These are phyloP conservation scores for Drosophila teissieri DNA, from an alignment of 1,140 invertebrate genomes.

Conservation along the genomic window DNA sequence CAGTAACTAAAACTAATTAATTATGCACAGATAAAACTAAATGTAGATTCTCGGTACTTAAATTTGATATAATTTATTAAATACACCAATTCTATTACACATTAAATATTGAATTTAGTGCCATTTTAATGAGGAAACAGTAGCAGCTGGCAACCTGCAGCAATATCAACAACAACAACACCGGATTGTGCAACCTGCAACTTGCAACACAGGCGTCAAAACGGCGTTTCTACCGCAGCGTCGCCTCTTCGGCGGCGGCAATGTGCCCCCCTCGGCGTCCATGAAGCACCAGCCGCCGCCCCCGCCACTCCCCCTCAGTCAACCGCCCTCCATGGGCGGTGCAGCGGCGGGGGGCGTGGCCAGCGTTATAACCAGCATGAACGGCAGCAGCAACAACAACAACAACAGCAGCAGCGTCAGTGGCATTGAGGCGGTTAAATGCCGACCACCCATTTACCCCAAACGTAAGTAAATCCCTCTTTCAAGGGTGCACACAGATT, in stretches of 20 bases:
- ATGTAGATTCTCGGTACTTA: too few species aligned
- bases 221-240: slow-evolving; percentile 76
- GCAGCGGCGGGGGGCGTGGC: slow-evolving; percentile 34
- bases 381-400: slow-evolving; percentile 32
- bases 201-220: slow-evolving; percentile 52
- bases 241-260: slow-evolving; percentile 68
- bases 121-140: slow-evolving; percentile 9
- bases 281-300: slow-evolving; percentile 67
- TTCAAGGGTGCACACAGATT: slow-evolving; percentile 5
- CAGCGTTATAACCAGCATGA: slow-evolving; percentile 55
- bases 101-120: slow-evolving; percentile 5
- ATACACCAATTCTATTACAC: background rate
- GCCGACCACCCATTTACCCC: slow-evolving; percentile 64
- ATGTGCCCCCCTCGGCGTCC: slow-evolving; percentile 37
- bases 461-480: slow-evolving; percentile 65
- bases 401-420: slow-evolving; percentile 33
- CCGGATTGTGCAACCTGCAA: slow-evolving; percentile 6
- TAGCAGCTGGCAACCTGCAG: slow-evolving; percentile 2
- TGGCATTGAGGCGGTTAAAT: slow-evolving; percentile 50
- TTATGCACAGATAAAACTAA: too few species aligned
- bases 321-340: slow-evolving; percentile 45
- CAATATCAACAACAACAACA: slow-evolving; percentile 1
- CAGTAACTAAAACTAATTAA: too few species aligned
- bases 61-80: background rate
- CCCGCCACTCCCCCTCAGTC: slow-evolving; percentile 51